Percentiles rank a stretch among this genome's conserved stretches.
Evolutionary conservation across 2,113 vertebrate genomes (phyloP).

Genomic region (Gambusia holbrooki): DNA sequence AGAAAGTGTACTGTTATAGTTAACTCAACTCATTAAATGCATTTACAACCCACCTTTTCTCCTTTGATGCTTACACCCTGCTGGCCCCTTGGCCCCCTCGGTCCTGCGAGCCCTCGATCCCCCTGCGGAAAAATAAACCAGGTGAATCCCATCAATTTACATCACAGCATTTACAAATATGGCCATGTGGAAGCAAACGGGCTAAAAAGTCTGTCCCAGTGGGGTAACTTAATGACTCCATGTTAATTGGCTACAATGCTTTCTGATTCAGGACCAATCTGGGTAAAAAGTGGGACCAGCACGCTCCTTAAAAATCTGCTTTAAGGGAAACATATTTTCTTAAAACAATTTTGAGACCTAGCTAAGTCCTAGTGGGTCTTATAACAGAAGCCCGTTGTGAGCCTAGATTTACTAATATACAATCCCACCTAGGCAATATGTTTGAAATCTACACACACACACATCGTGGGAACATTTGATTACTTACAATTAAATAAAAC

Average conservation of each 20-base stretch:
- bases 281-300: not conserved
- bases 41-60: constrained; percentile 86
- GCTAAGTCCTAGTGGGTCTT: not conserved
- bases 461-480: not conserved
- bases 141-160: constrained; percentile 27
- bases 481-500: not conserved
- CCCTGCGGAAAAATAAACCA: constrained; percentile 77
- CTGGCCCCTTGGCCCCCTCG: constrained; percentile 84
- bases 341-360: not conserved
- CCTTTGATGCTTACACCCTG: constrained; percentile 88
- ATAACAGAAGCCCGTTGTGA: not conserved
- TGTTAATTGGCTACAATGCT: too few species aligned
- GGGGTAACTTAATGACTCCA: too few species aligned
- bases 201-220: not conserved
- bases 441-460: not conserved
- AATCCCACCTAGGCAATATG: not conserved
- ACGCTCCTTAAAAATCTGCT: too few species aligned
- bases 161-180: constrained; percentile 6
- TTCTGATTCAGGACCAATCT: not conserved
- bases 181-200: not conserved
- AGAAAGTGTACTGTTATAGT: constrained; percentile 46
- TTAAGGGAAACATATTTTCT: not conserved
- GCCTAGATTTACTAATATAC: not conserved
- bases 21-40: constrained; percentile 44
- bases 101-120: constrained; percentile 86